phyloP scores from a whole-genome alignment of 2,888 invertebrate species.

The Polymixis lichenea region DNA sequence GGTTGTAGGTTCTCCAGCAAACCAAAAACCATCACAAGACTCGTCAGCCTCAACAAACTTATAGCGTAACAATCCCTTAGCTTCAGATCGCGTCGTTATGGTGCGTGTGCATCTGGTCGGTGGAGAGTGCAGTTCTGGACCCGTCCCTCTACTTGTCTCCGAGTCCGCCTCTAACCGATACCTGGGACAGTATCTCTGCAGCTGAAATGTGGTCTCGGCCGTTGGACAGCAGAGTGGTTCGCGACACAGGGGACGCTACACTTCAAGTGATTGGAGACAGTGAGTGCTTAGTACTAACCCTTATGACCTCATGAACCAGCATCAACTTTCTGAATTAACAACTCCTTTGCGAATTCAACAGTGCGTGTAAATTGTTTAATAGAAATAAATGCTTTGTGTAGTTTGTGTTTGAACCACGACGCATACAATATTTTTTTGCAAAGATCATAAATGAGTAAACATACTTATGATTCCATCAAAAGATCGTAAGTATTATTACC shows the following conservation, averaged over 20 bases:
- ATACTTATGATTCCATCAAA: not conserved
- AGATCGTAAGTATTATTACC: not conserved
- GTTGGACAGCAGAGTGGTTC: constrained; percentile 57
- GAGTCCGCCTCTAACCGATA: constrained; percentile 78
- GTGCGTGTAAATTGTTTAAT: not conserved
- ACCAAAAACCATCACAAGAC: no score
- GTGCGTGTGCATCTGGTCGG: constrained; percentile 56
- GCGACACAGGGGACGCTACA: constrained; percentile 33
- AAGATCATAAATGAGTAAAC: not conserved
- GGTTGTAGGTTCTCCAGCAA: no score
- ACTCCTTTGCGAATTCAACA: not conserved
- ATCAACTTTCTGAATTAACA: not conserved
- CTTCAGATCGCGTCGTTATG: constrained; percentile 58
- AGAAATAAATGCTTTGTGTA: not conserved
- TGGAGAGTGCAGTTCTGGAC: constrained; percentile 77
- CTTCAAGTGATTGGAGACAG: constrained; percentile 42
- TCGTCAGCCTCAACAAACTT: not conserved
- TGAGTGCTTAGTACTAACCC: constrained; percentile 34
- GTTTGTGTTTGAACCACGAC: not conserved
- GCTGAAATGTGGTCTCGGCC: constrained; percentile 72
- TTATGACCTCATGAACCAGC: not conserved
- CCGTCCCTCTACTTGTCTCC: constrained; percentile 84
- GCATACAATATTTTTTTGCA: not conserved
- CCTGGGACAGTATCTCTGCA: constrained; percentile 64
- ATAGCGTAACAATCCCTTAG: constrained; percentile 15